Conservation (phyloP, 2,113 vertebrate genomes). For the Heterotis niloticus region DNA sequence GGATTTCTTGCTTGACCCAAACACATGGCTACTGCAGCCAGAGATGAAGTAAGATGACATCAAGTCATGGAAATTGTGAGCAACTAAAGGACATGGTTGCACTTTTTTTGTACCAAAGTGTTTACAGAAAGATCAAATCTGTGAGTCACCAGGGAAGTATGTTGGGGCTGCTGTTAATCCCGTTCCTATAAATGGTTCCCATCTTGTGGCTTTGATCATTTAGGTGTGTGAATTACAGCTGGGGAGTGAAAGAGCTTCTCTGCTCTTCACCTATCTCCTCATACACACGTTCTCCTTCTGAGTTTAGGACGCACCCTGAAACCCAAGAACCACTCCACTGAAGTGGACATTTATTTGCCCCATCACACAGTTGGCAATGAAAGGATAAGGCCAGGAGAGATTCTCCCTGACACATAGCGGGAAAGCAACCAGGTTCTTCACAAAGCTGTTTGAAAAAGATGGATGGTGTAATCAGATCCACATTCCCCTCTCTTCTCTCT, state of each 20-base stretch:
- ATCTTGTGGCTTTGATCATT: background rate
- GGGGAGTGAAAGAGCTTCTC: slow-evolving; percentile 19
- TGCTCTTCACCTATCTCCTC: slow-evolving; percentile 38
- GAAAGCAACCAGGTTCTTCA: background rate
- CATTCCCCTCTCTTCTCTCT: background rate
- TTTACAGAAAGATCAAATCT: background rate
- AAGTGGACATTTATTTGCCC: background rate
- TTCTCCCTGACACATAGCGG: background rate
- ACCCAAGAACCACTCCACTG: background rate
- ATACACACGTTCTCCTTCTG: slow-evolving; percentile 8
- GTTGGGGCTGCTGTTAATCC: slow-evolving; percentile 1
- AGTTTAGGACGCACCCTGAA: slow-evolving; percentile 25
- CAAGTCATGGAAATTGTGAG: background rate
- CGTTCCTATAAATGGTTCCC: background rate
- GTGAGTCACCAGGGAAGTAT: background rate
- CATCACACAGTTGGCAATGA: background rate
- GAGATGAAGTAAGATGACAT: background rate
- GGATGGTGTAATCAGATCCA: background rate
- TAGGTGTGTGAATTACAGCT: slow-evolving; percentile 28
- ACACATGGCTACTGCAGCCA: background rate
- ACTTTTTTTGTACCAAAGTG: background rate
- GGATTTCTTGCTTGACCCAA: background rate
- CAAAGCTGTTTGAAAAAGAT: background rate
- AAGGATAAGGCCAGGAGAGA: background rate
- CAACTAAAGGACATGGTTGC: background rate